Evolutionary conservation across 2,888 invertebrate genomes (phyloP), one percentile per base, ranked within the genome.

Genomic region (Phymatocera aterrima): DNA sequence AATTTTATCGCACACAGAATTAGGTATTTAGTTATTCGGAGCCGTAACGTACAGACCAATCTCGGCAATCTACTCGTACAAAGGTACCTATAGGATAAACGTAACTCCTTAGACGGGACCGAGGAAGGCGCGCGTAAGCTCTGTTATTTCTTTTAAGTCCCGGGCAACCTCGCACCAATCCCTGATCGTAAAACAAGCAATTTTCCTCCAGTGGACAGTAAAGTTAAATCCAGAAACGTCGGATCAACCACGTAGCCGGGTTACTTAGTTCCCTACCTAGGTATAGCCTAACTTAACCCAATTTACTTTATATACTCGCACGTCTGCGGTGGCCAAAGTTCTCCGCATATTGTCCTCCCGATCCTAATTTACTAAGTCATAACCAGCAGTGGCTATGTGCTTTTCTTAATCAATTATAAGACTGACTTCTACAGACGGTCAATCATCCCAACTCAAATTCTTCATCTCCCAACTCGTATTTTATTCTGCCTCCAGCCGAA

Each of bases 171-270:
- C 24, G 34, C 57, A 5, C 40, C 24, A 28, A 51, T 8, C 75
- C 18, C 8, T 12, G 74, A 78, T 70, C 80, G 79, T 82, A 83
- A 83, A 82, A 80, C 81, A 81, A 77, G 80, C 79, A 77, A 78
- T 79, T 79, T 77, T 79, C 79, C 61, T 78, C 43, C 75, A 61
- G 51, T 40, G 77, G 79, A 82, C 82, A 80, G 80, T 83, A 83
- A 82, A 83, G 80, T 82, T 83, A 80, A 81, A 83, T 82, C 83
- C 81, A 79, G 40, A 57, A 40, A 37, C 37, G 37, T 18, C 28
- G 57, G 24, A 77, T 77, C 64, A 37, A 24, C 40, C 43, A 24
- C n/a, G 40, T 34, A 51, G 54, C 34, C 61, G 40, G 51, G 12
- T 31, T 77, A 64, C 18, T 51, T 51, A 51, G 51, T 15, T 18